phyloP scores from a whole-genome alignment of 2,113 vertebrate genomes.

The Andinoacara biseriatus region DNA sequence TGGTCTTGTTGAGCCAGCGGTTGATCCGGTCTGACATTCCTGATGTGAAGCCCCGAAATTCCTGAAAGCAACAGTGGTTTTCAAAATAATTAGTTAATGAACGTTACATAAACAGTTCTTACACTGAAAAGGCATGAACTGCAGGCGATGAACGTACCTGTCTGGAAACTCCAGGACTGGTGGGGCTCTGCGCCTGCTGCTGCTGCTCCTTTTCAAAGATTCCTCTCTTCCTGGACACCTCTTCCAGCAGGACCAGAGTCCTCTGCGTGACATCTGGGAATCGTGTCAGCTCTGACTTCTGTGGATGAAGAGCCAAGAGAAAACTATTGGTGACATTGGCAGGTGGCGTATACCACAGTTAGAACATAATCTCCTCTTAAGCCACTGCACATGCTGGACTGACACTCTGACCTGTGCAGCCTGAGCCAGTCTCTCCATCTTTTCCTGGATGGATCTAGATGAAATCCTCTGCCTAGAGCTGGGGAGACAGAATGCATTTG shows the following conservation, averaged over 20 bases:
- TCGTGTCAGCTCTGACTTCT: slow-evolving; percentile 84
- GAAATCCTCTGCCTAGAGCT: slow-evolving; percentile 87
- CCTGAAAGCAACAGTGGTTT: slow-evolving; percentile 62
- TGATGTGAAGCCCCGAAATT: slow-evolving; percentile 77
- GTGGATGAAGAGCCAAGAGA: not conserved
- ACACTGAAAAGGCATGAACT: not conserved
- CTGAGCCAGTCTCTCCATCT: slow-evolving; percentile 87
- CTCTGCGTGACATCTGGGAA: slow-evolving; percentile 76
- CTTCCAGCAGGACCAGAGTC: slow-evolving; percentile 79
- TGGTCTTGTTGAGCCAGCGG: slow-evolving; percentile 84
- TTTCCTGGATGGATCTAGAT: slow-evolving; percentile 85
- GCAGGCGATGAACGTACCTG: slow-evolving; percentile 68
- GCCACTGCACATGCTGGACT: not conserved
- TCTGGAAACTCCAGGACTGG: slow-evolving; percentile 53
- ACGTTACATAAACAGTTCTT: too few relatives aligned
- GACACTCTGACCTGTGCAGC: slow-evolving; percentile 85
- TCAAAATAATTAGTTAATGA: not conserved
- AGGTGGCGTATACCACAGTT: accelerated
- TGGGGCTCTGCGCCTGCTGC: slow-evolving; percentile 20
- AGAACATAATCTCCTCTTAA: not conserved
- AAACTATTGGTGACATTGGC: not conserved
- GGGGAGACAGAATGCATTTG: not conserved
- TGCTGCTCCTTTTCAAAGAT: slow-evolving; percentile 86
- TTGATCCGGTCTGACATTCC: slow-evolving; percentile 87
- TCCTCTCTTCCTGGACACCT: slow-evolving; percentile 89